Evolutionary conservation across 2,888 invertebrate species (phyloP).

Genomic region (Drosophila putrida): DNA sequence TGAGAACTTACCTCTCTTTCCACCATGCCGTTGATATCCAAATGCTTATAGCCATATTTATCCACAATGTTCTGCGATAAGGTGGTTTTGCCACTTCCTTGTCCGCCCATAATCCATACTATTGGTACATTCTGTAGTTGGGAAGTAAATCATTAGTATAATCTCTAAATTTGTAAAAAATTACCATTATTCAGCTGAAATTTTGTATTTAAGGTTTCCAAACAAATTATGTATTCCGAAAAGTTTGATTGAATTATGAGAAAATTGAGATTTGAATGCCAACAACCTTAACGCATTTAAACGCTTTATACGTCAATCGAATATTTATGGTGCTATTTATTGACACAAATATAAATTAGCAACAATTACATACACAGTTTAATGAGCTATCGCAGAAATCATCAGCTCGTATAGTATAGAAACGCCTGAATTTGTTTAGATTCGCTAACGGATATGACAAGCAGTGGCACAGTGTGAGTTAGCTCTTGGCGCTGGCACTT

Average conservation of each 20-base stretch:
- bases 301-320: conserved; percentile 24
- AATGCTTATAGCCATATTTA: conserved; percentile 96
- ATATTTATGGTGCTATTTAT: conserved; percentile 28
- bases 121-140: conserved; percentile 87
- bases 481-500: conserved; percentile 68
- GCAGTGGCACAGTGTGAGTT: conserved; percentile 68
- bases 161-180: background rate
- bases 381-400: conserved; percentile 31
- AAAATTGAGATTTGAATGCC: conserved; percentile 1
- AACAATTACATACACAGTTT: conserved; percentile 35
- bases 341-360: conserved; percentile 21
- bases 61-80: conserved; percentile 96
- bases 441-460: conserved; percentile 83
- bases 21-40: conserved; percentile 96
- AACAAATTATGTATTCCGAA: background rate
- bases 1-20: conserved; percentile 90
- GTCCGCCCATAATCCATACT: conserved; percentile 96
- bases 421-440: conserved; percentile 85
- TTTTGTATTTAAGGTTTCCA: background rate
- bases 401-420: conserved; percentile 82
- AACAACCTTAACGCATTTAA: background rate
- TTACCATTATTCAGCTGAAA: conserved; percentile 18
- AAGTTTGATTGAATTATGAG: conserved; percentile 4
- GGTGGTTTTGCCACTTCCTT: conserved; percentile 97
- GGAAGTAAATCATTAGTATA: background rate